Evolutionary conservation across 2,797 vertebrate species (phyloP).

Genomic region (Ctenosaura bakeri): DNA sequence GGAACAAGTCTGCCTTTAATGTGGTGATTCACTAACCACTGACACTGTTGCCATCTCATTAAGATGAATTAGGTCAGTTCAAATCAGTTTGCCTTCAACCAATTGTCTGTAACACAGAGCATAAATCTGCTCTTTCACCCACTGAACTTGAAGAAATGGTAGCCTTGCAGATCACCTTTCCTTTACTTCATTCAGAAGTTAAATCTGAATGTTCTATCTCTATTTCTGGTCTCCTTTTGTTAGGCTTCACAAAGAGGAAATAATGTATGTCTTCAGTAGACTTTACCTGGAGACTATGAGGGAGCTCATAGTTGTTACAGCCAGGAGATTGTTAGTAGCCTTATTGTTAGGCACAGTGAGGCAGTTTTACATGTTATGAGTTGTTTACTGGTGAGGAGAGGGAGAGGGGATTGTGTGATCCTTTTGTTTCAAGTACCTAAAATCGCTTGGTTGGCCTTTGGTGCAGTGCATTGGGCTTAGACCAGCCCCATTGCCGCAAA

Average conservation of each 20-base stretch:
- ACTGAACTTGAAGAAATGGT: not conserved
- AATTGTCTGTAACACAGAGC: not conserved
- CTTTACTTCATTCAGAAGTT: not conserved
- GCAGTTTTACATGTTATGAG: too few species aligned
- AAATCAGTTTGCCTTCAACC: not conserved
- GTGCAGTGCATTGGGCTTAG: not conserved
- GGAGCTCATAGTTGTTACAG: not conserved
- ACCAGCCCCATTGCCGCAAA: not conserved
- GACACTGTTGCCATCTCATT: not conserved
- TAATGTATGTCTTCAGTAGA: not conserved
- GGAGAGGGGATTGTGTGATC: not conserved
- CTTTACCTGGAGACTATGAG: not conserved
- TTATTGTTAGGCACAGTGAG: not conserved
- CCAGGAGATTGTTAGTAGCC: too few species aligned
- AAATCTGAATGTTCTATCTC: not conserved
- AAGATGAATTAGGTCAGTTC: not conserved
- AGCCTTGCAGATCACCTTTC: not conserved
- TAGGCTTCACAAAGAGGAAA: not conserved
- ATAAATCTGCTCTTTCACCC: not conserved
- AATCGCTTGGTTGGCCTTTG: not conserved
- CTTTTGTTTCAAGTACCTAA: not conserved
- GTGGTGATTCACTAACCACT: constrained; percentile 1
- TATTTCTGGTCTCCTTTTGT: not conserved
- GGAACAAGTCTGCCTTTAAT: not conserved
- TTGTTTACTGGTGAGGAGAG: not conserved